Conservation (phyloP, 2,113 vertebrate genomes). For the Clarias batrachus region DNA sequence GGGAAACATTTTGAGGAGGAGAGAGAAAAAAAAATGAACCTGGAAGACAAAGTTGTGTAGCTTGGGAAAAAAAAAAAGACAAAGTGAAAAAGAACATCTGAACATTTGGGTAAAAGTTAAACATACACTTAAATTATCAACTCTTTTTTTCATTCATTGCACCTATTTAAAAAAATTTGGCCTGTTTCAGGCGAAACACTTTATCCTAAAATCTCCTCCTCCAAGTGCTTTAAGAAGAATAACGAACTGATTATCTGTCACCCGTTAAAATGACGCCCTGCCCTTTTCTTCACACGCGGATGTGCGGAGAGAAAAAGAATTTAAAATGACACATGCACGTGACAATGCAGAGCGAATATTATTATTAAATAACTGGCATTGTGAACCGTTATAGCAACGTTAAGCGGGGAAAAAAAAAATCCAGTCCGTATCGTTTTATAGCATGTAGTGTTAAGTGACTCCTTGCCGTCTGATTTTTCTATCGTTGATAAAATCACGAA, state of each 20-base stretch:
- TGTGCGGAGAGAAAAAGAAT: not conserved
- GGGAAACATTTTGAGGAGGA: not conserved
- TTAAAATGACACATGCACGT: slow-evolving; percentile 36
- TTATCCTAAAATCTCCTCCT: slow-evolving; percentile 13
- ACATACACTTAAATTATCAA: not conserved
- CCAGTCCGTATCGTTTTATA: slow-evolving; percentile 16
- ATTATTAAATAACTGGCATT: slow-evolving; percentile 28
- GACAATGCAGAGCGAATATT: slow-evolving; percentile 14
- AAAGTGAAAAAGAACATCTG: not conserved
- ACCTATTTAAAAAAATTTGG: slow-evolving; percentile 39
- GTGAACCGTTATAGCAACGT: slow-evolving; percentile 30
- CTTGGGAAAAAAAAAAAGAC: not conserved
- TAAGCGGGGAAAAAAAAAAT: not conserved
- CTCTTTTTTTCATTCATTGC: slow-evolving; percentile 17
- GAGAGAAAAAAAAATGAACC: not conserved
- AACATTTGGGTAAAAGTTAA: not conserved
- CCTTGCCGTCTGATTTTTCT: not conserved
- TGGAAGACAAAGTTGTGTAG: slow-evolving; percentile 36
- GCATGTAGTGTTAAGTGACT: slow-evolving; percentile 43
- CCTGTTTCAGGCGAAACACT: slow-evolving; percentile 14
- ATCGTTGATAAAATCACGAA: slow-evolving; percentile 17
- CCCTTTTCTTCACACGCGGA: slow-evolving; percentile 1
- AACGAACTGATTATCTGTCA: slow-evolving; percentile 33
- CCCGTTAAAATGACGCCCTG: slow-evolving; percentile 20
- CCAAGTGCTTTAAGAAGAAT: slow-evolving; percentile 44